Conservation (phyloP, 2,888 invertebrate species). For the Melitaea athalia region DNA sequence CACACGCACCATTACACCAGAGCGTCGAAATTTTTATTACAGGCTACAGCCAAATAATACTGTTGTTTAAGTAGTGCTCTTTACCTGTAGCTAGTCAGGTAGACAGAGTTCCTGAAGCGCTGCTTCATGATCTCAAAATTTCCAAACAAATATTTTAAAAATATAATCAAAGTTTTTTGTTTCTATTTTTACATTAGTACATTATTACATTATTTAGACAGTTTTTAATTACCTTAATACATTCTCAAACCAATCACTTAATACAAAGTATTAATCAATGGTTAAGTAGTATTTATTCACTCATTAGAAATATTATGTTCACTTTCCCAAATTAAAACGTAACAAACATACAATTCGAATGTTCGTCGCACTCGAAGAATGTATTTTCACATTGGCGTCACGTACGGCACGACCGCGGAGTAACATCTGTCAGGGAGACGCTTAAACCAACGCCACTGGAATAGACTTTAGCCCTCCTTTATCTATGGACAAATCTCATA, state of each 20-base stretch:
- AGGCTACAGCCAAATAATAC: no score
- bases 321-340: not conserved
- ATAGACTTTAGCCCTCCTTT: constrained; percentile 47
- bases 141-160: no score
- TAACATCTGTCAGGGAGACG: constrained; percentile 67
- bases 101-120: no score
- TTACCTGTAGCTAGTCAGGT: not conserved
- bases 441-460: constrained; percentile 56
- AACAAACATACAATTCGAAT: constrained; percentile 47
- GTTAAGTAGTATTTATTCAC: not conserved
- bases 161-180: no score
- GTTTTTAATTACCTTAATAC: not conserved
- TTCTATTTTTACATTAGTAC: no score
- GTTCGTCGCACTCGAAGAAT: constrained; percentile 48
- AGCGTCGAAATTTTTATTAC: no score
- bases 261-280: not conserved
- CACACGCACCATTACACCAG: no score
- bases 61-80: no score
- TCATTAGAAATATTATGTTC: not conserved
- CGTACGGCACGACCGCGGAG: constrained; percentile 52
- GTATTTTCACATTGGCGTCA: constrained; percentile 67
- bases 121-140: no score
- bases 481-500: constrained; percentile 28
- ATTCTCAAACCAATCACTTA: not conserved
- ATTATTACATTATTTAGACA: not conserved